Conservation (phyloP, 1,140 invertebrate species). For the Drosophila bocki region DNA sequence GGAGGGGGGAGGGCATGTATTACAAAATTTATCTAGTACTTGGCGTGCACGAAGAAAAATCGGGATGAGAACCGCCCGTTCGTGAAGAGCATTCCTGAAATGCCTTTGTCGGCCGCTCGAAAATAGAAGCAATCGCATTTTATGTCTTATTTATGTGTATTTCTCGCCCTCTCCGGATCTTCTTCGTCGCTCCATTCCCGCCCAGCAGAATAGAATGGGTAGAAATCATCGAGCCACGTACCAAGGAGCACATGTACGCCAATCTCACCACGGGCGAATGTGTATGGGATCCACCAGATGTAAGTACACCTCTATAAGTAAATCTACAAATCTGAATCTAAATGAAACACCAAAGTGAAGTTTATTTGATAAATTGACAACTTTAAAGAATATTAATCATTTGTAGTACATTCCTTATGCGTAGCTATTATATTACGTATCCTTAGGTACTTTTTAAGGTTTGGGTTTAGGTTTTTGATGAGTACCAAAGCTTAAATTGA, state of each 20-base stretch:
- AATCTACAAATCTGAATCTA: background rate
- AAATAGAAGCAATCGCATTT: slow-evolving; percentile 75
- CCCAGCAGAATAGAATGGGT: slow-evolving; percentile 92
- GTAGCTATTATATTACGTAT: too few species aligned
- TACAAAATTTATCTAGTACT: slow-evolving; percentile 30
- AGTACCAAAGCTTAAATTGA: background rate
- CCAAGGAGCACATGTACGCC: slow-evolving; percentile 99
- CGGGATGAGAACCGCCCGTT: slow-evolving; percentile 16
- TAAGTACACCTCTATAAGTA: slow-evolving; percentile 70
- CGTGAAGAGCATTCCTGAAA: slow-evolving; percentile 63
- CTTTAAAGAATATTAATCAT: background rate
- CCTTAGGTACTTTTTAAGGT: too few species aligned
- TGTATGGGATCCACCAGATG: slow-evolving; percentile 97
- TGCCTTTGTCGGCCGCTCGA: slow-evolving; percentile 60
- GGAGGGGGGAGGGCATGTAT: slow-evolving; percentile 28
- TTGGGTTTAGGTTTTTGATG: too few species aligned
- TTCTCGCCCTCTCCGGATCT: slow-evolving; percentile 37
- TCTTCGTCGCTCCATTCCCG: slow-evolving; percentile 17
- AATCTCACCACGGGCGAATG: slow-evolving; percentile 99
- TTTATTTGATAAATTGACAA: background rate
- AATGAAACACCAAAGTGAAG: background rate
- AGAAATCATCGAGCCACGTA: slow-evolving; percentile 99
- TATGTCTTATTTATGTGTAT: slow-evolving; percentile 79
- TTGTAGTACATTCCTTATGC: background rate
- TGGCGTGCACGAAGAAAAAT: slow-evolving; percentile 16